Percentiles rank a stretch among this genome's conserved stretches.
These are phyloP conservation scores for Metopia argyrocephala DNA, from an alignment of 2,888 invertebrate genomes.

Conservation along the genomic window DNA sequence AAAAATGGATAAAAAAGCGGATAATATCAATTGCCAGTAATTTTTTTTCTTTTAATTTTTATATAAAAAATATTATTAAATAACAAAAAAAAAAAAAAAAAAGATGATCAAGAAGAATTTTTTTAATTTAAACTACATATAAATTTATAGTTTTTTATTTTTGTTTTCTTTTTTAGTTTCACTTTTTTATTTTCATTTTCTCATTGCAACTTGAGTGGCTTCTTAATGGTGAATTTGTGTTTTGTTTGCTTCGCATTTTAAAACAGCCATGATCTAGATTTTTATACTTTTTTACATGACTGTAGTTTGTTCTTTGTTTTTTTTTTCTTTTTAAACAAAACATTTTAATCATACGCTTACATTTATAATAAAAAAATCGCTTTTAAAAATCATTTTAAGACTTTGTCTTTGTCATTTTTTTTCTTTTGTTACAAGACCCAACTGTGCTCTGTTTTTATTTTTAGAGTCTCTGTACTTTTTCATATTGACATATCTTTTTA, in stretches of 20 bases:
- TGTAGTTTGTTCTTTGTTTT: constrained; percentile 29
- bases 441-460: neutral
- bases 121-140: constrained; percentile 53
- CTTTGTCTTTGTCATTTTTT: constrained; percentile 1
- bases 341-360: constrained; percentile 37
- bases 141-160: neutral
- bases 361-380: constrained; percentile 12
- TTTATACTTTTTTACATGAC: constrained; percentile 39
- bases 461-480: constrained; percentile 11
- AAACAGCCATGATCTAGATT: constrained; percentile 63
- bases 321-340: too few relatives aligned
- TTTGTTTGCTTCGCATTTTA: neutral
- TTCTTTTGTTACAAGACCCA: too few relatives aligned
- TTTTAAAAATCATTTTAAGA: constrained; percentile 9
- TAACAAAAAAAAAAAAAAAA: constrained; percentile 41
- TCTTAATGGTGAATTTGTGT: constrained; percentile 37
- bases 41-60: constrained; percentile 15
- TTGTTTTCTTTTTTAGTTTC: constrained; percentile 16
- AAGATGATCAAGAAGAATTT: constrained; percentile 40
- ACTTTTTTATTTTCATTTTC: constrained; percentile 37
- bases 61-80: neutral
- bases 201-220: constrained; percentile 61
- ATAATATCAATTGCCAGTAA: constrained; percentile 60
- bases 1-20: constrained; percentile 46
- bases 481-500: constrained; percentile 41